Evolutionary conservation across 2,113 vertebrate species (phyloP), one percentile per base, ranked within the genome.

Genomic region (Vulpes lagopus): DNA sequence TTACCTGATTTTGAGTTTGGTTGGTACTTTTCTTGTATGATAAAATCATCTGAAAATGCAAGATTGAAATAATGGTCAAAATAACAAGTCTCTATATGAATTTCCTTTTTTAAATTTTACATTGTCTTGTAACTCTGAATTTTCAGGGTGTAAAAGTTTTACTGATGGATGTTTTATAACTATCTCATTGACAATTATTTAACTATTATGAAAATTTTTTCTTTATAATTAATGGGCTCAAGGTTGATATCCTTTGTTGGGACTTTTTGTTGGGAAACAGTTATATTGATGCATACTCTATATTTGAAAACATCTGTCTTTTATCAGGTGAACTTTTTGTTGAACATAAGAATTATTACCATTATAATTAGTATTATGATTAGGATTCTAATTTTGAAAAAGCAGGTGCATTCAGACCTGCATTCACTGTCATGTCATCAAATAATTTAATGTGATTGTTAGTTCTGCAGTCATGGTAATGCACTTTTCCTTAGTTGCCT

Each of bases 1-100:
- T 73, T 60, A 95, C 62, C 30, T 64, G 64, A 35, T 71, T 62
- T 95, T 79, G 64, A 88, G 49, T 94, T 95, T 89, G 89, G 53
- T 55, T 60, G 53, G 51, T 71, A 5, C 32, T 74, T 87, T 71
- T 53, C 16, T 71, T 86, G 86, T 76, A 69, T 69, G n/a, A 62
- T 79, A 73, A 95, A 86, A 83, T 43, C 55, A 92, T 69, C 74
- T 76, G 35, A 69, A 94, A 95, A 81, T 71, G 53, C 32, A 51
- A 74, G 78, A 35, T 53, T 62, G 25, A 85, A 91, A 35, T 79
- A 71, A 62, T 74, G 27, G 64, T 74, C 84, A 82, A 38, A 59
- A 86, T 64, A 55, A 32, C 16, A 82, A 32, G 27, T 4, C 27
- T 90, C 20, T 76, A 49, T 74, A 65, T 0, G 1, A 3, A 49